These are phyloP conservation scores for Nothobranchius kuhntae DNA, from an alignment of 2,113 vertebrate genomes.

Conservation along the genomic window DNA sequence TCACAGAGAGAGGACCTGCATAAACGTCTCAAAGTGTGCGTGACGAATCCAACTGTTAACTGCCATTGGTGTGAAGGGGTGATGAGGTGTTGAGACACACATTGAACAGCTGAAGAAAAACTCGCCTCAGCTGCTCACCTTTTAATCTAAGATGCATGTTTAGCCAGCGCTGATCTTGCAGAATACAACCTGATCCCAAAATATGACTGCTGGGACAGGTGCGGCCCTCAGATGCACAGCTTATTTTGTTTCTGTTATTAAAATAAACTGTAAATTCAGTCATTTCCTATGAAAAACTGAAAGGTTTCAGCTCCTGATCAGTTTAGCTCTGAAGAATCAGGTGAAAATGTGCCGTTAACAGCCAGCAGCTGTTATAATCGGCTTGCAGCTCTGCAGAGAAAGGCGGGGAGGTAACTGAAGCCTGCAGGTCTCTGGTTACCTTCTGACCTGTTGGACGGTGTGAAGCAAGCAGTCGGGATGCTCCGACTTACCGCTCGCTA, in stretches of 20 bases:
- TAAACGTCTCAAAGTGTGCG: background rate
- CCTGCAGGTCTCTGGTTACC: slow-evolving; percentile 66
- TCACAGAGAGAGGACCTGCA: no score
- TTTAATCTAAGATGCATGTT: slow-evolving; percentile 29
- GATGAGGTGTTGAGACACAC: background rate
- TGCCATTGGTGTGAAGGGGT: background rate
- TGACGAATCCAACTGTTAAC: background rate
- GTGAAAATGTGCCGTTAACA: slow-evolving; percentile 59
- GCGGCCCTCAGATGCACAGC: background rate
- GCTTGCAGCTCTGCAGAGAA: slow-evolving; percentile 47
- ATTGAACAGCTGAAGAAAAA: slow-evolving; percentile 10
- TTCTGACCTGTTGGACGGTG: slow-evolving; percentile 47
- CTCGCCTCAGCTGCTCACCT: background rate
- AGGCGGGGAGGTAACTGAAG: slow-evolving; percentile 64
- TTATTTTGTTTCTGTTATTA: background rate
- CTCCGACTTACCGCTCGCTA: slow-evolving; percentile 30
- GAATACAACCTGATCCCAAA: slow-evolving; percentile 31
- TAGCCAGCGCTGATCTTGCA: slow-evolving; percentile 44
- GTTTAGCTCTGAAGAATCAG: slow-evolving; percentile 16
- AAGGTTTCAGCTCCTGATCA: background rate
- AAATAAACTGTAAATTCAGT: slow-evolving; percentile 4
- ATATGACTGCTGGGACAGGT: background rate
- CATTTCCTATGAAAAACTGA: background rate
- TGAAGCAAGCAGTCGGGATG: slow-evolving; percentile 35
- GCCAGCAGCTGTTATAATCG: slow-evolving; percentile 70